Evolutionary conservation across 2,888 invertebrate genomes (phyloP).

Genomic region (Laothoe populi): DNA sequence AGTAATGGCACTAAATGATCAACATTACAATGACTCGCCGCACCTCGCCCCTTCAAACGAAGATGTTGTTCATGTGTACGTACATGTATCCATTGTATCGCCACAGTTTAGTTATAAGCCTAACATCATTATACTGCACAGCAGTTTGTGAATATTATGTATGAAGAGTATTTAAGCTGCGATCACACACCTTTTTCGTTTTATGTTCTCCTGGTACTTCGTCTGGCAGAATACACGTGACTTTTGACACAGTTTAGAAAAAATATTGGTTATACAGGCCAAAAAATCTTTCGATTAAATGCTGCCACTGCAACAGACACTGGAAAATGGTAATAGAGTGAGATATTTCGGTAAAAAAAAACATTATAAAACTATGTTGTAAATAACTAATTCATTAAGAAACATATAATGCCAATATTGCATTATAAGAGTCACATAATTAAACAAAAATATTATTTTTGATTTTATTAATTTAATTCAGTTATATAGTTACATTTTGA

Average conservation of each 20-base stretch:
- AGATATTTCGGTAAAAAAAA: too few relatives aligned
- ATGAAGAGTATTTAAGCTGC: background rate
- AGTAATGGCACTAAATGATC: too few relatives aligned
- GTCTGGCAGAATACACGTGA: slow-evolving; percentile 20
- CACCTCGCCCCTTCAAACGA: background rate
- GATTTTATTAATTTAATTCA: too few relatives aligned
- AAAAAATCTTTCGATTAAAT: background rate
- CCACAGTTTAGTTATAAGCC: slow-evolving; percentile 2
- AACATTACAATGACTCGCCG: too few relatives aligned
- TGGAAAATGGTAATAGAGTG: too few relatives aligned
- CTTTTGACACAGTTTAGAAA: background rate
- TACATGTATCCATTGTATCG: background rate
- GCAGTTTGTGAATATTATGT: background rate
- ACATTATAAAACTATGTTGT: too few relatives aligned
- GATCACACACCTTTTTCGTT: background rate
- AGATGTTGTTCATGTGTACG: background rate
- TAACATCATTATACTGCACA: background rate
- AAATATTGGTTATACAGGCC: background rate
- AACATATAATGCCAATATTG: too few relatives aligned
- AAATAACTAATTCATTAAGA: too few relatives aligned
- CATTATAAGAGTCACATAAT: too few relatives aligned
- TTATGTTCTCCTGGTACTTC: background rate
- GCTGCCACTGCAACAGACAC: too few relatives aligned
- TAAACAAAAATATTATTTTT: too few relatives aligned
- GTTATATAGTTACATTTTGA: too few relatives aligned